phyloP scores from a whole-genome alignment of 2,797 vertebrate species.

The Chiroxiphia lanceolata region DNA sequence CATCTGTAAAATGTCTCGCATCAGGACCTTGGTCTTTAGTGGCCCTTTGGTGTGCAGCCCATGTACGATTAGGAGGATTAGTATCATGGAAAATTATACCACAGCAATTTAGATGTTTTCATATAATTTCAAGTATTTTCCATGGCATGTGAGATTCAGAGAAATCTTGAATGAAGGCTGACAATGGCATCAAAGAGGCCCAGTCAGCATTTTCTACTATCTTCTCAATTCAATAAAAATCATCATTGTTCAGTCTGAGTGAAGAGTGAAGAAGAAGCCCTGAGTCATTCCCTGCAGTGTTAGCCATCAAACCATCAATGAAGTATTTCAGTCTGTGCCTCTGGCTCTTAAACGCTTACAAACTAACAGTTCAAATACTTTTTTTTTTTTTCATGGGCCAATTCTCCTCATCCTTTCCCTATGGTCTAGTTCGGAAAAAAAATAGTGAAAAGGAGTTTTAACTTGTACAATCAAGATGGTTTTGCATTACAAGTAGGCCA shows the following conservation, averaged over 20 bases:
- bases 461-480: background rate
- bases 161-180: background rate
- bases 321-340: constrained; percentile 19
- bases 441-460: background rate
- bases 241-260: background rate
- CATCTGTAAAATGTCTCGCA: background rate
- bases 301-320: constrained; percentile 28
- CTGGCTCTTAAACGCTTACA: background rate
- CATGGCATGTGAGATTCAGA: background rate
- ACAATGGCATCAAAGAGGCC: background rate
- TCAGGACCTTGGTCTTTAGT: background rate
- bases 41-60: background rate
- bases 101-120: background rate
- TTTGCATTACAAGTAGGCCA: background rate
- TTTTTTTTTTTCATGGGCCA: background rate
- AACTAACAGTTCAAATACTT: background rate
- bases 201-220: background rate
- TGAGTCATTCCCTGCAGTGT: constrained; percentile 20
- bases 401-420: background rate
- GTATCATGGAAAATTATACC: background rate
- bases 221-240: background rate
- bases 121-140: background rate
- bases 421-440: background rate
- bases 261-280: background rate
- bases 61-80: background rate